These are phyloP conservation scores for Andrena marginata DNA, from an alignment of 2,888 invertebrate genomes.

Conservation along the genomic window DNA sequence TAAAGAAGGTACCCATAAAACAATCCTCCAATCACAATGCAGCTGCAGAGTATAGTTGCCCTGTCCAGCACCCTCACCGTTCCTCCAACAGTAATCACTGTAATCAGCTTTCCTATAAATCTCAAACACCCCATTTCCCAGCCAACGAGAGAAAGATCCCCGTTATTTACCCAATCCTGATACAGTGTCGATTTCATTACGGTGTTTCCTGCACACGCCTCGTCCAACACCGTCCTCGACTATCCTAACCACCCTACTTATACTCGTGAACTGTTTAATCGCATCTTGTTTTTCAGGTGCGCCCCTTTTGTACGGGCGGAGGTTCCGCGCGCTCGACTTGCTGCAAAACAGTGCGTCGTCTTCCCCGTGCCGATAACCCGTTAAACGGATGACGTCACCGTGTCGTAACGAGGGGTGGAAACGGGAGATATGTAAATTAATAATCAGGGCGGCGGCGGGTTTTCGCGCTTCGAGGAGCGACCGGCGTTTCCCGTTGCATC, in stretches of 20 bases:
- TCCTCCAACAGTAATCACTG: background rate
- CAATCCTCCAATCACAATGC: too few relatives aligned
- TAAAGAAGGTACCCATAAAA: too few relatives aligned
- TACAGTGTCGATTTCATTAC: background rate
- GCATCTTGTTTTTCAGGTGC: background rate
- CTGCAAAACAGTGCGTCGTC: conserved; percentile 34
- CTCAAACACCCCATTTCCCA: background rate
- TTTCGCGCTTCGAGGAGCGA: background rate
- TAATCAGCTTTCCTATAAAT: background rate
- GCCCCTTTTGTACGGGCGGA: background rate
- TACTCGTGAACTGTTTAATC: conserved; percentile 11
- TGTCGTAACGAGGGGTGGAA: conserved; percentile 12
- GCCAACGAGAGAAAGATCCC: background rate
- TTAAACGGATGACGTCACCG: conserved; percentile 17
- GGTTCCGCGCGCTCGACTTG: conserved; percentile 35
- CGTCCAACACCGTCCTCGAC: background rate
- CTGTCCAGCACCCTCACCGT: background rate
- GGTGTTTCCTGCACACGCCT: background rate
- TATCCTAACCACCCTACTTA: background rate
- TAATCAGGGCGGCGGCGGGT: conserved; percentile 1
- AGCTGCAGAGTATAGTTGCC: too few relatives aligned
- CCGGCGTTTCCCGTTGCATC: conserved; percentile 6
- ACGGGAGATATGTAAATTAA: conserved; percentile 38
- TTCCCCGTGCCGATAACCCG: conserved; percentile 45
- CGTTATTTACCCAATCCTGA: background rate